These are phyloP conservation scores for Cichladusa arquata DNA, from an alignment of 2,113 vertebrate species.

Conservation along the genomic window DNA sequence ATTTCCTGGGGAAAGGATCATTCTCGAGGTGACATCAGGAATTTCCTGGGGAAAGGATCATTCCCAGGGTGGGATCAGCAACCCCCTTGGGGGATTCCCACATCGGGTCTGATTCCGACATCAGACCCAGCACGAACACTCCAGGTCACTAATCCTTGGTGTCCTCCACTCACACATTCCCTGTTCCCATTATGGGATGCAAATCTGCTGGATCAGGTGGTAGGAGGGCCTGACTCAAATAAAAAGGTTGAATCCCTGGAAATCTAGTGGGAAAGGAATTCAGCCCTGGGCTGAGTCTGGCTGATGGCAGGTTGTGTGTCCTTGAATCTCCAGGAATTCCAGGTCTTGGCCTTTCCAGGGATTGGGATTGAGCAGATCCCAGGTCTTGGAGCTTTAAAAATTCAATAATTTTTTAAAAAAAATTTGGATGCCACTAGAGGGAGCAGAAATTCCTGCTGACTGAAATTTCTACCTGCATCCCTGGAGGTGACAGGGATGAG, in stretches of 20 bases:
- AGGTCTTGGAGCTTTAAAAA: background rate
- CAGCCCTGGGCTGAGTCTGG: background rate
- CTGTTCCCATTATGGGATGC: background rate
- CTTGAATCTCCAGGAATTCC: background rate
- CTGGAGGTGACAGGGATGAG: background rate
- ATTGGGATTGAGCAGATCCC: accelerated
- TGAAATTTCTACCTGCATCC: background rate
- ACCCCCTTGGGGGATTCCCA: background rate
- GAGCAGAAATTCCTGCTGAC: background rate
- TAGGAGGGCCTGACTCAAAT: background rate
- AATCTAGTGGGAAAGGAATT: background rate
- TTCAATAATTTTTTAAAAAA: too few species aligned
- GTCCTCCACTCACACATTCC: background rate
- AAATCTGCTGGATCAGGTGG: background rate
- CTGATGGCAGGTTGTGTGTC: background rate
- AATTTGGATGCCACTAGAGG: background rate
- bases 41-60: background rate
- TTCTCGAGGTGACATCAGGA: background rate
- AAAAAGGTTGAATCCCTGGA: background rate
- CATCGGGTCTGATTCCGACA: accelerated
- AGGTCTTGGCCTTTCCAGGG: background rate
- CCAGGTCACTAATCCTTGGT: background rate
- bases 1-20: background rate
- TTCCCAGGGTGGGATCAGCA: background rate
- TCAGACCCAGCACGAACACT: background rate